Evolutionary conservation across 1,140 invertebrate species (phyloP).

Genomic region (Euborellia annulipes): DNA sequence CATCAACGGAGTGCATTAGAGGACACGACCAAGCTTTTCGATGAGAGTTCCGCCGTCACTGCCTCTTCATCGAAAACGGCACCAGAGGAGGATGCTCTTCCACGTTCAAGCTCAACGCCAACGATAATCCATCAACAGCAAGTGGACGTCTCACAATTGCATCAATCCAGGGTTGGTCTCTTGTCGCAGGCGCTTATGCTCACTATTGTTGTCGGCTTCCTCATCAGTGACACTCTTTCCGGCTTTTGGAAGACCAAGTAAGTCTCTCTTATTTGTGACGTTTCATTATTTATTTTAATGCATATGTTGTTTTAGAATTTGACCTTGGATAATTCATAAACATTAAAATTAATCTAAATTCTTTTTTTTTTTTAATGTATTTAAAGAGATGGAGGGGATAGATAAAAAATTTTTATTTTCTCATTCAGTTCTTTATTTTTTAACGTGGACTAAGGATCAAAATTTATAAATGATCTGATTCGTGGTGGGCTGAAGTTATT

Average conservation of each 20-base stretch:
- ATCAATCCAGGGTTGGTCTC: conserved; percentile 76
- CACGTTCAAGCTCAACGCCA: no score
- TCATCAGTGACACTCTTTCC: conserved; percentile 76
- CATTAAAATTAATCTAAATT: conserved; percentile 5
- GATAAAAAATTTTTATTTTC: no score
- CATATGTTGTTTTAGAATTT: background rate
- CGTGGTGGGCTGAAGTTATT: no score
- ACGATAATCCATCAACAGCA: no score
- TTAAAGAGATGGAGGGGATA: no score
- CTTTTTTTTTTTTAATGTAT: no score
- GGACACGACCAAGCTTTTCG: conserved; percentile 20
- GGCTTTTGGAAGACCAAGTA: conserved; percentile 85
- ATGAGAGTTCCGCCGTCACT: conserved; percentile 2
- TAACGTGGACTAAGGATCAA: no score
- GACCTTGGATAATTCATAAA: background rate
- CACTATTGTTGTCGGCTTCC: conserved; percentile 70
- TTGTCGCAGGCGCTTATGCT: conserved; percentile 73
- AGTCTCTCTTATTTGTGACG: conserved; percentile 20
- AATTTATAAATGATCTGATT: no score
- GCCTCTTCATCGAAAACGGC: conserved; percentile 19
- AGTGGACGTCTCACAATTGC: conserved; percentile 52
- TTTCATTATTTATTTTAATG: conserved; percentile 2
- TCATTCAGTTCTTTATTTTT: no score
- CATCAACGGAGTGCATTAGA: background rate
- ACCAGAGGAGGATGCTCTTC: no score